These are phyloP conservation scores for Falco columbarius DNA, from an alignment of 2,797 vertebrate genomes.

Conservation along the genomic window DNA sequence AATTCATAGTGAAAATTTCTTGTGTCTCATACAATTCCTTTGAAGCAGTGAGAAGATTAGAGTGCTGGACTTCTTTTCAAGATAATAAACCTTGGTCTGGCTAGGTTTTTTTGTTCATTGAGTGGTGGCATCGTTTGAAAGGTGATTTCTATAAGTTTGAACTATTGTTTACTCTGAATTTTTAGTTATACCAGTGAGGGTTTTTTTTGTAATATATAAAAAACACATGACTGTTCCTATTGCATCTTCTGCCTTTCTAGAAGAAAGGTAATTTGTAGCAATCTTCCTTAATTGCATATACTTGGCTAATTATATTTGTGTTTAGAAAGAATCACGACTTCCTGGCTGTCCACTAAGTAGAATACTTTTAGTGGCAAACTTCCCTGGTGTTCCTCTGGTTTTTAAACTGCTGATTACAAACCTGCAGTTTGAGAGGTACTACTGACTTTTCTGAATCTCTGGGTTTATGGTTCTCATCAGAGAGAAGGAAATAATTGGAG, in stretches of 20 bases:
- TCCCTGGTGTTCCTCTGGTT: not conserved
- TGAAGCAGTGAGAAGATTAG: not conserved
- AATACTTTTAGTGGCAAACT: not conserved
- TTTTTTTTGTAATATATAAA: not conserved
- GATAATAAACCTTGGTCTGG: not conserved
- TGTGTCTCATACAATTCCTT: not conserved
- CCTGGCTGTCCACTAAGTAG: not conserved
- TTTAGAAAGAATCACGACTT: slow-evolving; percentile 1
- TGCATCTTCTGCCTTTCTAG: not conserved
- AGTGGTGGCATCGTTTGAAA: not conserved
- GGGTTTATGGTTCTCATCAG: not conserved
- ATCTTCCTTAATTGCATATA: not conserved
- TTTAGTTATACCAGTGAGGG: not conserved
- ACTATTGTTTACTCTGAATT: not conserved
- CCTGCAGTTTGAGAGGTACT: not conserved
- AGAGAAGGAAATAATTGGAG: not conserved
- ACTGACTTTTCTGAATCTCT: not conserved
- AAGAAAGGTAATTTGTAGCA: not conserved
- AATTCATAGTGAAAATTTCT: not conserved
- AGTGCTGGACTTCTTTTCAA: not conserved
- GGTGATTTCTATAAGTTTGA: not conserved
- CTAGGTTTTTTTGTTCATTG: not conserved
- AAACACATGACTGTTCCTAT: not conserved
- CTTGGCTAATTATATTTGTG: not conserved
- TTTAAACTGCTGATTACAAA: not conserved